A percentile compares a stretch with the other conserved stretches of the same genome.
Conservation (phyloP, 2,113 vertebrate genomes). For the Polyodon spathula region DNA sequence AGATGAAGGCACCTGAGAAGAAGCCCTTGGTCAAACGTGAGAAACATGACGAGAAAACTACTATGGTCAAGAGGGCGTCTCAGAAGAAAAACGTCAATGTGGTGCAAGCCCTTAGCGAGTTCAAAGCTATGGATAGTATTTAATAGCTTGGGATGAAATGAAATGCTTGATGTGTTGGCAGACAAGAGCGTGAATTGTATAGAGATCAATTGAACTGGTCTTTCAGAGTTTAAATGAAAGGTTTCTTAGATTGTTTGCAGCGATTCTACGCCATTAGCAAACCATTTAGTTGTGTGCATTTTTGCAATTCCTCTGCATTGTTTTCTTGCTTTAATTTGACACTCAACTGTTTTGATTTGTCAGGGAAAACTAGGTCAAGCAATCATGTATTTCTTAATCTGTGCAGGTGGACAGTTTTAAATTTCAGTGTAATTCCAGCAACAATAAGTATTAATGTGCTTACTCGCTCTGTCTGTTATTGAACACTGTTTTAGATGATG, state of each 20-base stretch:
- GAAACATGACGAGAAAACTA: constrained; percentile 90
- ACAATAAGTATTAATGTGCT: no score
- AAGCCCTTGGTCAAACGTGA: constrained; percentile 96
- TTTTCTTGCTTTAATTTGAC: not conserved
- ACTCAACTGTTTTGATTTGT: no score
- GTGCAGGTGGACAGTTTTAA: no score
- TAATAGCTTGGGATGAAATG: constrained; percentile 33
- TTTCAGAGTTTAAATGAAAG: not conserved
- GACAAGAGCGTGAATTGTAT: not conserved
- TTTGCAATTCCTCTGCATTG: constrained; percentile 22
- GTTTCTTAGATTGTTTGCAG: constrained; percentile 1
- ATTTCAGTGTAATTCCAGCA: no score
- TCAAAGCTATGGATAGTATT: constrained; percentile 98
- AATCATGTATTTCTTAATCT: no score
- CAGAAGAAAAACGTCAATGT: constrained; percentile 93
- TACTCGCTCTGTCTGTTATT: no score
- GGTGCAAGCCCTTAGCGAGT: constrained; percentile 93
- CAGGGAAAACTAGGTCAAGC: no score
- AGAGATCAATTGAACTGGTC: not conserved
- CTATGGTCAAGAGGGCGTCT: constrained; percentile 85
- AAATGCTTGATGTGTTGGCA: not conserved
- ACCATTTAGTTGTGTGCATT: constrained; percentile 20
- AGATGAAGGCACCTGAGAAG: constrained; percentile 97
- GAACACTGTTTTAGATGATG: no score
- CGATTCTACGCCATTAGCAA: constrained; percentile 20